Evolutionary conservation across 2,113 vertebrate species (phyloP).

Genomic region (Rhea pennata): DNA sequence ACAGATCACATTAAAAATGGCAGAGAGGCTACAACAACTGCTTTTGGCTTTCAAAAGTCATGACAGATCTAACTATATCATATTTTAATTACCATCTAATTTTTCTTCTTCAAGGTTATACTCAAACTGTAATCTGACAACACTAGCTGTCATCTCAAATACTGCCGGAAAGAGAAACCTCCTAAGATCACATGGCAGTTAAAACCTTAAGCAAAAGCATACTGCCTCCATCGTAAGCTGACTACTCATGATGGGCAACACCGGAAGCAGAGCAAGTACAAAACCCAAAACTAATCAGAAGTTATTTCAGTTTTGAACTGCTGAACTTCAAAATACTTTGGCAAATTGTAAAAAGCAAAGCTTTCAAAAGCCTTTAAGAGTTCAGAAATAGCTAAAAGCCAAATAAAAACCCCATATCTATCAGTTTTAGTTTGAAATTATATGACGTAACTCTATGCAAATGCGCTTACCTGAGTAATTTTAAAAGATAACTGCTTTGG

Average conservation of each 20-base stretch:
- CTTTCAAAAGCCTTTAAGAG: neutral
- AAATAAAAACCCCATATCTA: neutral
- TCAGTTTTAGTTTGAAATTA: neutral
- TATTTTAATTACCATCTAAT: constrained; percentile 7
- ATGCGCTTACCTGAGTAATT: constrained; percentile 89
- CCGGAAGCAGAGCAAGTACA: neutral
- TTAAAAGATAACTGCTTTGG: constrained; percentile 95
- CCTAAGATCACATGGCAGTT: neutral
- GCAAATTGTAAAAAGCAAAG: neutral
- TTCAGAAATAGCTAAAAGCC: neutral
- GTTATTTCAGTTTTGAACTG: neutral
- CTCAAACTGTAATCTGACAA: constrained; percentile 10
- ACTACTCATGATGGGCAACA: neutral
- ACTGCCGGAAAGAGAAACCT: neutral
- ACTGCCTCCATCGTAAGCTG: neutral
- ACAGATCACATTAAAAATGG: neutral
- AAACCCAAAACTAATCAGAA: neutral
- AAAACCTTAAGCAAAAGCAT: neutral
- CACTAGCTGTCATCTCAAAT: constrained; percentile 31
- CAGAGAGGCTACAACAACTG: neutral
- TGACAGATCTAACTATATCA: neutral
- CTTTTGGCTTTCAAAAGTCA: neutral
- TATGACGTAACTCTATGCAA: neutral
- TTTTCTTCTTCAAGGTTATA: neutral
- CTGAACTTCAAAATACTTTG: neutral